Conservation (phyloP, 2,888 invertebrate genomes). For the Gandaritis pyraliata region DNA sequence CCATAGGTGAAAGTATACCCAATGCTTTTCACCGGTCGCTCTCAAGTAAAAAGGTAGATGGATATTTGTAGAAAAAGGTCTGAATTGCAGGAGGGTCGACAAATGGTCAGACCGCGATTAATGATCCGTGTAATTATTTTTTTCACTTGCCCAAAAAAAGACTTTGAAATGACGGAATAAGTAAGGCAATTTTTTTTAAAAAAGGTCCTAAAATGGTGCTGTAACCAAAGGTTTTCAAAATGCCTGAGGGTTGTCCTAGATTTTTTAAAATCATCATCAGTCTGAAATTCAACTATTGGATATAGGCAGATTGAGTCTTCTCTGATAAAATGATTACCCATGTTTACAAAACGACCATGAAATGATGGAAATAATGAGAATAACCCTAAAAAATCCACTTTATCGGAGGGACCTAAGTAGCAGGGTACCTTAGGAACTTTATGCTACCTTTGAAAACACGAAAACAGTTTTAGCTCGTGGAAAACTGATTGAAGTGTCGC, state of each 20-base stretch:
- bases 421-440: not conserved
- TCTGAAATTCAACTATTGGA: too few relatives aligned
- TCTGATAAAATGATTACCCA: too few relatives aligned
- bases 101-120: conserved; percentile 63
- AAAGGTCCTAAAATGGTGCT: too few relatives aligned
- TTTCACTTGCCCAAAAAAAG: conserved; percentile 32
- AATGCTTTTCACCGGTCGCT: conserved; percentile 61
- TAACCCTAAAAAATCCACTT: too few relatives aligned
- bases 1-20: conserved; percentile 68
- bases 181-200: too few relatives aligned
- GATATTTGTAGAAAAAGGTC: conserved; percentile 47
- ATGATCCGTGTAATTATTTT: conserved; percentile 62
- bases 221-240: too few relatives aligned
- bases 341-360: too few relatives aligned
- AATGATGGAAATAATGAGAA: too few relatives aligned
- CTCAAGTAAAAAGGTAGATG: conserved; percentile 44
- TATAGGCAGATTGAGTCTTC: too few relatives aligned
- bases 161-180: not conserved
- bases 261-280: too few relatives aligned
- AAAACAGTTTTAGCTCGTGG: conserved; percentile 31
- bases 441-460: conserved; percentile 24
- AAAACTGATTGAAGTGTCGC: conserved; percentile 34
- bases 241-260: too few relatives aligned
- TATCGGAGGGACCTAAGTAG: too few relatives aligned
- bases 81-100: conserved; percentile 50